Evolutionary conservation across 2,113 vertebrate genomes (phyloP).

Genomic region (Muntiacus reevesi): DNA sequence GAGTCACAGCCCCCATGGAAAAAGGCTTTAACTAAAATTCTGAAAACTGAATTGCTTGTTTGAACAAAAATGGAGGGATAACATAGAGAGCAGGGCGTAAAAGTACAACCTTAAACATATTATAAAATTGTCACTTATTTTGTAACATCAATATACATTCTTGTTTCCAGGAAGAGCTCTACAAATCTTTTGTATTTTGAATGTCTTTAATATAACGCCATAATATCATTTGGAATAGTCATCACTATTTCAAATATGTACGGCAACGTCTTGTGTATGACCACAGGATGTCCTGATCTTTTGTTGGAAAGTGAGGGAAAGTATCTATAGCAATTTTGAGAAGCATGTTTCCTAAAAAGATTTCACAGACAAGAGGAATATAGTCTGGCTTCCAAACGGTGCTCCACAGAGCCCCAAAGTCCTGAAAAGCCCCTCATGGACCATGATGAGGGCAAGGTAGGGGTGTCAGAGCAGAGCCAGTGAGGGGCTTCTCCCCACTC

Average conservation of each 20-base stretch:
- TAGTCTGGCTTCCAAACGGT: neutral
- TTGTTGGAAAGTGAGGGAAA: neutral
- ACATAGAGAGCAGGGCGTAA: neutral
- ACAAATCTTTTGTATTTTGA: neutral
- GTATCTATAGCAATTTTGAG: neutral
- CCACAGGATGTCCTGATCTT: neutral
- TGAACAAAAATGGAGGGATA: neutral
- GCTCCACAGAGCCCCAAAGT: neutral
- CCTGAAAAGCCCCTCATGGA: neutral
- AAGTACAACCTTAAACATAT: neutral
- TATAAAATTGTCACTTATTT: neutral
- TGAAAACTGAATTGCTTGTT: conserved; percentile 16
- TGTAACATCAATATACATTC: neutral
- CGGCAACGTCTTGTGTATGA: neutral
- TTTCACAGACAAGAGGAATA: neutral
- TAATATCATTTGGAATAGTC: neutral
- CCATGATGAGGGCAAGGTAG: neutral
- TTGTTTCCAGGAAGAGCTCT: neutral
- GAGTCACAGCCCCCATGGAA: neutral
- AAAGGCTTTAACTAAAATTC: neutral
- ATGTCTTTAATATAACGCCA: neutral
- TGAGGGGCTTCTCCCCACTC: neutral
- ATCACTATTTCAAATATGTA: neutral
- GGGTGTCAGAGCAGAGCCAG: neutral
- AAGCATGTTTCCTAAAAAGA: neutral